Percentiles rank a stretch among this genome's conserved stretches.
Evolutionary conservation across 2,888 invertebrate genomes (phyloP).

Genomic region (Antheraea assamensis): DNA sequence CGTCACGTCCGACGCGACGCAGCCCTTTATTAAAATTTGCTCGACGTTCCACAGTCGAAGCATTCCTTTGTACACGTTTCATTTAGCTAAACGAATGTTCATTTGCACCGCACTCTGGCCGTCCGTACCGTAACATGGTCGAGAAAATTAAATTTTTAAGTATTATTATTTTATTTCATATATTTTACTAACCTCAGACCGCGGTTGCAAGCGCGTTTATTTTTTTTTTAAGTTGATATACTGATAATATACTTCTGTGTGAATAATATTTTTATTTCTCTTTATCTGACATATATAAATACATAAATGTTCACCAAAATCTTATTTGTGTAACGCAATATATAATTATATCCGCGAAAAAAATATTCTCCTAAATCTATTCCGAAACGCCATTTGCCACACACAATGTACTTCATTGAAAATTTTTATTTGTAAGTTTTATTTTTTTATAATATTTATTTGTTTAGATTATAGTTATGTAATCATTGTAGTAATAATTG

Average conservation of each 20-base stretch:
- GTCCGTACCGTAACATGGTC: neutral
- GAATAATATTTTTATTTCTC: neutral
- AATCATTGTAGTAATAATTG: too few species aligned
- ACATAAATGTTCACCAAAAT: too few species aligned
- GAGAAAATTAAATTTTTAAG: neutral
- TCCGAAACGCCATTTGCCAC: too few species aligned
- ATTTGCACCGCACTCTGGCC: neutral
- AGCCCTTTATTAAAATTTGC: conserved; percentile 14
- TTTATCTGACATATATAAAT: neutral
- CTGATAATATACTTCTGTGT: neutral
- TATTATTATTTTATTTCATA: neutral
- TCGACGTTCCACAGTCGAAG: neutral
- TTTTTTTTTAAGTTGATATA: too few species aligned
- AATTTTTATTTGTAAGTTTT: too few species aligned
- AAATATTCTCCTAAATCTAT: too few species aligned
- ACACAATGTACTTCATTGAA: too few species aligned
- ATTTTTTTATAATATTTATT: too few species aligned
- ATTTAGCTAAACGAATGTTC: conserved; percentile 11
- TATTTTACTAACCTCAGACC: neutral
- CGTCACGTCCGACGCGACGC: neutral
- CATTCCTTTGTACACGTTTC: conserved; percentile 3
- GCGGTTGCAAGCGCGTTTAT: neutral
- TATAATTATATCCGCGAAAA: too few species aligned
- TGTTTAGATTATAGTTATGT: too few species aligned
- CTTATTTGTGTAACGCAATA: too few species aligned